Percentiles rank a stretch among this genome's conserved stretches.
Conservation (phyloP, 2,113 vertebrate species). For the Otolemur garnettii region DNA sequence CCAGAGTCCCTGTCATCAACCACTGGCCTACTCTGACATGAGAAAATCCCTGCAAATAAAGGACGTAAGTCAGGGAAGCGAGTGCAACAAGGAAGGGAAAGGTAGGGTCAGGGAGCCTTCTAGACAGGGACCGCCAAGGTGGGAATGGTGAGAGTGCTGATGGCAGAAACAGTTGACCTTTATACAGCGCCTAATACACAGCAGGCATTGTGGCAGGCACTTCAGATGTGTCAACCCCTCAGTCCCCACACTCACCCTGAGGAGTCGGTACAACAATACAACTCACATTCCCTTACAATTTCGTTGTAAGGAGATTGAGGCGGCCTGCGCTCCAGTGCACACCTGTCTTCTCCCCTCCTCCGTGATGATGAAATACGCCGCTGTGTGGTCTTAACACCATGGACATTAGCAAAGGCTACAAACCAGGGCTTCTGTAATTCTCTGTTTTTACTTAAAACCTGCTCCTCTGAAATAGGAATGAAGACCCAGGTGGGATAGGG, state of each 20-base stretch:
- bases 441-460: neutral
- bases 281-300: neutral
- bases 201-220: neutral
- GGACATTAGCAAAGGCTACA: neutral
- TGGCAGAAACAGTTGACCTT: accelerated
- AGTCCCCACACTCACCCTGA: neutral
- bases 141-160: neutral
- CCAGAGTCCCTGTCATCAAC: no score
- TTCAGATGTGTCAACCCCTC: accelerated
- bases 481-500: neutral
- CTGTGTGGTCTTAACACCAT: neutral
- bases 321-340: accelerated
- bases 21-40: neutral
- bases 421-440: neutral
- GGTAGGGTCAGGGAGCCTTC: neutral
- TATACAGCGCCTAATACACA: neutral
- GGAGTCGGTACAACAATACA: neutral
- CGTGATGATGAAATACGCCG: accelerated
- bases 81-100: neutral
- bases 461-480: neutral
- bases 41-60: no score
- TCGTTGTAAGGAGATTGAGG: neutral
- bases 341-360: accelerated
- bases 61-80: accelerated
- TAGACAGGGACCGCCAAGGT: neutral